Evolutionary conservation across 2,113 vertebrate genomes (phyloP), one percentile per base, ranked within the genome.

Genomic region (Herpetotheres cachinnans): DNA sequence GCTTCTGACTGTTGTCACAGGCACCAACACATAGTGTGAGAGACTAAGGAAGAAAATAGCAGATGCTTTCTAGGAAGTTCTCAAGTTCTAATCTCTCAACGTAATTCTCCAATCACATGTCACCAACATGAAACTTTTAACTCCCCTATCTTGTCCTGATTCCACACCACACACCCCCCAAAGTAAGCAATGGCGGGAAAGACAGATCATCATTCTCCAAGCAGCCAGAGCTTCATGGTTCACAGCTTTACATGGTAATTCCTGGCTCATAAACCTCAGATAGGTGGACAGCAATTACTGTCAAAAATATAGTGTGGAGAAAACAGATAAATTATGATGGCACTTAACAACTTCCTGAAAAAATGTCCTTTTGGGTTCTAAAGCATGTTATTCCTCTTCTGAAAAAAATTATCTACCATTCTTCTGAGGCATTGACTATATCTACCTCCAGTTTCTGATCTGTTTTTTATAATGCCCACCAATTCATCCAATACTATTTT

Each of bases 1-100:
- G 36, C 44, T 52, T 58, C 56, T 55, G 40, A 9, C 18, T 56
- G 32, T 29, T 61, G 16, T 18, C 50, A 36, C 13, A 69, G 32
- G 17, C 40, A 69, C 13, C 59, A 26, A 17, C 18, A 8, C 0
- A 0, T 3, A 27, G 4, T 20, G 21, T 24, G 44, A 59, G n/a
- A 34, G 14, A 81, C 11, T 29, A 40, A 0, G 2, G 69, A 56
- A 50, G 22, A 65, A 92, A 81, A 36, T 5, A 55, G 29, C 3
- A 63, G 50, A 21, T 9, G 16, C 79, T 89, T 76, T 86, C 25
- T 61, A 38, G 26, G 16, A 74, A 56, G 13, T 61, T 54, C 21
- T 46, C 32, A 61, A 26, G 8, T 55, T 89, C 10, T 56, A 76
- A 47, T 47, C 6, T 6, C 16, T 49, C 32, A 59, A 54, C 70